Conservation (phyloP, 2,113 vertebrate genomes). For the Felis catus region DNA sequence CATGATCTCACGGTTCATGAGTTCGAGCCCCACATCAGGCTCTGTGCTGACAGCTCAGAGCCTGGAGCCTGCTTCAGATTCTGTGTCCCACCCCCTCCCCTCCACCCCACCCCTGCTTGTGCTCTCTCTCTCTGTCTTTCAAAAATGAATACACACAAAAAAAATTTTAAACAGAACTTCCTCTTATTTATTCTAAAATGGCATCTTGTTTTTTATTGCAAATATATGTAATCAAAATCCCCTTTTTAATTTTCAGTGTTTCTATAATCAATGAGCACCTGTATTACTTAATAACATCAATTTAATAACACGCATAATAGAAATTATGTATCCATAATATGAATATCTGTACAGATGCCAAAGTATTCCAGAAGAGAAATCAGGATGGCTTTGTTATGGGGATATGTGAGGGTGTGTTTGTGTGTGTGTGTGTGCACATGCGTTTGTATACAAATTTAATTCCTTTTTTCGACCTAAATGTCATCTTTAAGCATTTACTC, state of each 20-base stretch:
- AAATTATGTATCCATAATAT: neutral
- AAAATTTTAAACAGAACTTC: neutral
- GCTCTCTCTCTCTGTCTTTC: too few species aligned
- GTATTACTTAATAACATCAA: neutral
- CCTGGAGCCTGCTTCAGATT: too few species aligned
- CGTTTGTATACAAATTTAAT: neutral
- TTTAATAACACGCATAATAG: neutral
- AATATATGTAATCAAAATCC: neutral
- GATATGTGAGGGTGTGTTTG: neutral
- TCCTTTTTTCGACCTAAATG: slow-evolving; percentile 25
- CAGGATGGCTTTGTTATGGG: neutral
- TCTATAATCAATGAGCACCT: neutral
- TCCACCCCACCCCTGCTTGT: too few species aligned
- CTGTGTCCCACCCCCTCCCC: too few species aligned
- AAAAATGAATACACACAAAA: too few species aligned
- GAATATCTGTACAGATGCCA: neutral
- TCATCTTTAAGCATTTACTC: slow-evolving; percentile 15
- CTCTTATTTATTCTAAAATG: slow-evolving; percentile 24
- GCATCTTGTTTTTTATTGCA: neutral
- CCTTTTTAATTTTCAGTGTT: slow-evolving; percentile 1
- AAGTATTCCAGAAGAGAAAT: neutral
- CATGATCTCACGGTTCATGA: too few species aligned
- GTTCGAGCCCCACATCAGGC: rapidly evolving
- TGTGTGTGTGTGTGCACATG: neutral
- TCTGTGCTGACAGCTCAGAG: too few species aligned